Percentiles rank a stretch among this genome's conserved stretches.
Evolutionary conservation across 1,140 invertebrate species (phyloP).

Genomic region (Heliconius hermathena): DNA sequence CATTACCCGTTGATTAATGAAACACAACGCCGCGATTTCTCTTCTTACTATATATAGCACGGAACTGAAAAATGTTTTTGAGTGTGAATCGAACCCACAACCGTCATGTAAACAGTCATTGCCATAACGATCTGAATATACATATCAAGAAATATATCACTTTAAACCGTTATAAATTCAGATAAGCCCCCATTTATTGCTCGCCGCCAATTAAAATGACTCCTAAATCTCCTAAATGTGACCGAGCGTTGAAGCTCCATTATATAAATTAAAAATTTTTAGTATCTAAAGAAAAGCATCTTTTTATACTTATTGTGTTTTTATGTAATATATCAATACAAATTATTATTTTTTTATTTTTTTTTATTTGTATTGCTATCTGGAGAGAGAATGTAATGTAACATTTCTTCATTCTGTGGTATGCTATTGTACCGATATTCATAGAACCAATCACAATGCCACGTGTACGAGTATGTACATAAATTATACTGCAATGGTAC

Average conservation of each 20-base stretch:
- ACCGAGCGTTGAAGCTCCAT: background rate
- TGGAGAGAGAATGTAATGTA: too few species aligned
- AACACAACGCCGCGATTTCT: too few species aligned
- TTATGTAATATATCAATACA: too few species aligned
- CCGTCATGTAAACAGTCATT: background rate
- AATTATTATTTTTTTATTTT: too few species aligned
- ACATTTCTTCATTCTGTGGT: too few species aligned
- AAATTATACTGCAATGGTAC: background rate
- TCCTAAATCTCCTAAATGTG: slow-evolving; percentile 20
- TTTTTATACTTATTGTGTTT: background rate
- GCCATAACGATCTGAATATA: background rate
- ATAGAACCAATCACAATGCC: too few species aligned
- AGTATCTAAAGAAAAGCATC: background rate
- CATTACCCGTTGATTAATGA: too few species aligned
- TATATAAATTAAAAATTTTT: slow-evolving; percentile 5
- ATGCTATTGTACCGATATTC: too few species aligned
- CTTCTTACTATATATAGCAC: too few species aligned
- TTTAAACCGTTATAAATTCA: slow-evolving; percentile 17
- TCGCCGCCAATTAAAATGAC: slow-evolving; percentile 7
- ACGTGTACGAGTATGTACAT: too few species aligned
- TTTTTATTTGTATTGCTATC: too few species aligned
- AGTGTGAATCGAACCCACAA: background rate
- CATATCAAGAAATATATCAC: slow-evolving; percentile 3
- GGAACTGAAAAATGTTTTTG: too few species aligned
- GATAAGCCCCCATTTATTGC: background rate